phyloP scores from a whole-genome alignment of 2,113 vertebrate species.

The Enhydra lutris region DNA sequence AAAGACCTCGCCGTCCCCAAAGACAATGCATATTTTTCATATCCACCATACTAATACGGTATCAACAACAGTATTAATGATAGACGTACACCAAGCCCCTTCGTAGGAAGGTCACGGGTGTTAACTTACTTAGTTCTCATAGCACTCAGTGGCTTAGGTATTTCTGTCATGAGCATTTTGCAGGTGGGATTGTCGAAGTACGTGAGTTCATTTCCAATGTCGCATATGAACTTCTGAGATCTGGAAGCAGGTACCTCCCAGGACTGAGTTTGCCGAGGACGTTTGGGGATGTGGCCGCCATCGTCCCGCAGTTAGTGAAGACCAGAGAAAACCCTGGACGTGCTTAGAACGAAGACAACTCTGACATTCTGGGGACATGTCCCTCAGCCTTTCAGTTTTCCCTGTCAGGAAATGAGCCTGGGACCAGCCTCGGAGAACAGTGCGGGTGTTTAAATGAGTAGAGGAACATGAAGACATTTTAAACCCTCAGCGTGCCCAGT shows the following conservation, averaged over 20 bases:
- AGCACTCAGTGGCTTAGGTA: rapidly evolving
- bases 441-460: not conserved
- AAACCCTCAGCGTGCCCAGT: not conserved
- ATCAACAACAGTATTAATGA: not conserved
- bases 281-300: rapidly evolving
- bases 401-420: not conserved
- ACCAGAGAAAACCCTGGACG: too few relatives aligned
- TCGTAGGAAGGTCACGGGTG: rapidly evolving
- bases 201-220: rapidly evolving
- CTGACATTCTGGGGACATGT: rapidly evolving
- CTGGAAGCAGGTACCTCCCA: not conserved
- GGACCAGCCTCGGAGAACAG: not conserved
- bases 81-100: rapidly evolving
- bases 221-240: not conserved
- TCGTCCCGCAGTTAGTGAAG: too few relatives aligned
- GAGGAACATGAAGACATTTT: rapidly evolving
- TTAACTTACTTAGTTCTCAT: not conserved
- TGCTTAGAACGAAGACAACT: not conserved
- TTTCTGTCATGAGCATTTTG: not conserved
- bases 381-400: not conserved
- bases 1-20: not conserved
- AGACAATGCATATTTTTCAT: not conserved
- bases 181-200: too few relatives aligned
- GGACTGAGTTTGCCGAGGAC: not conserved
- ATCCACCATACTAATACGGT: rapidly evolving